Evolutionary conservation across 2,888 invertebrate genomes (phyloP), one percentile per base, ranked within the genome.

Genomic region (Caenorhabditis sinica): DNA sequence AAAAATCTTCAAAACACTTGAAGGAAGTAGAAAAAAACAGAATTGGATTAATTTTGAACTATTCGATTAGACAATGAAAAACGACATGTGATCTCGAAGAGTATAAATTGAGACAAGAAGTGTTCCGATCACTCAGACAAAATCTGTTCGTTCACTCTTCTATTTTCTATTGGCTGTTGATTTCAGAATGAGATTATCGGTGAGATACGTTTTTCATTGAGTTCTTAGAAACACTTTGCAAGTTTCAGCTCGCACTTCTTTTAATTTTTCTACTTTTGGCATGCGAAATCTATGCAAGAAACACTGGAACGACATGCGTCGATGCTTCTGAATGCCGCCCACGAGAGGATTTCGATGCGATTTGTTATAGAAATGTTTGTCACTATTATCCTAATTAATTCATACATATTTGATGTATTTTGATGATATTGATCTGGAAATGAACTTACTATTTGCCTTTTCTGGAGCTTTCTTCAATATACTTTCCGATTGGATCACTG

Each of bases 321-420:
- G 53, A 63, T 51, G 15, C 49, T 3, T 51, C 43, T 2, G 69
- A 77, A 15, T 77, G 77, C 43, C 13, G 0, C 15, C 69, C 77
- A 8, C 77, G 69, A 23, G 69, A 77, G 49, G 77, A 77, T 43
- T 77, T 71, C 43, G 69, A 77, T 51, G 43, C 69, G 1, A 71
- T 77, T 51, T 77, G 77, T 15, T 77, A 77, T 43, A 60, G 49
- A 23, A 63, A 23, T 23, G 63, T 77, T 4, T 77, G 77, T n/a
- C 77, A 77, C 17, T 77, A 77, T 23, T 77, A 77, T 25, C 77
- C 77, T 1, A 77, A 69, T 51, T 77, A 28, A 60, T 49, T 45
- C 15, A 15, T 13, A 36, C 23, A 53, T 6, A 9, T 6, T 9
- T 30, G 3, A 11, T 53, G 6, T 25, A 8, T 53, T 20, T 6